Conservation (phyloP, 2,113 vertebrate species). For the Prochilodus magdalenae region DNA sequence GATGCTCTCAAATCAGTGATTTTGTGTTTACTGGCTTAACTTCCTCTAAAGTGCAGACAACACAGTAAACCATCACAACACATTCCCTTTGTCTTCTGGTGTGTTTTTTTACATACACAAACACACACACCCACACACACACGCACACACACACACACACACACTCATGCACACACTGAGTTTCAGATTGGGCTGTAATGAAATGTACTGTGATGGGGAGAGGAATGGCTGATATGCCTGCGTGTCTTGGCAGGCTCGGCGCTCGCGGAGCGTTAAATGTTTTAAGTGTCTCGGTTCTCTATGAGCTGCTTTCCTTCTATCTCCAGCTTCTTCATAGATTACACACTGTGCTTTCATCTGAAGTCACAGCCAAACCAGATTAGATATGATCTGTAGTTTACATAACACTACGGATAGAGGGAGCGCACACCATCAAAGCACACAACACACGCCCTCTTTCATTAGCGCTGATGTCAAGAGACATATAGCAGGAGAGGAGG, state of each 20-base stretch:
- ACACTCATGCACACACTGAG: too few species aligned
- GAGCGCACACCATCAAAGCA: background rate
- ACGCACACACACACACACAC: too few species aligned
- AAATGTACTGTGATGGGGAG: background rate
- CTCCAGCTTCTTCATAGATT: background rate
- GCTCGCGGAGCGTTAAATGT: background rate
- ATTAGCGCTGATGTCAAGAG: background rate
- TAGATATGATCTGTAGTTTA: slow-evolving; percentile 9
- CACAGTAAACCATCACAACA: too few species aligned
- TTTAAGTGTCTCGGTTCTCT: background rate
- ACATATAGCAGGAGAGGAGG: background rate
- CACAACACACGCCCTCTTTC: background rate
- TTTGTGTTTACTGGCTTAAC: too few species aligned
- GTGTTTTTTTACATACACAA: too few species aligned
- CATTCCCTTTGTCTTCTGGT: too few species aligned
- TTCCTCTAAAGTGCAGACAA: too few species aligned
- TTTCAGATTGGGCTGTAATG: too few species aligned
- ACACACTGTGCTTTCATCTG: background rate
- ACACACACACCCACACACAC: too few species aligned
- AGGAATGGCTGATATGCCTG: background rate
- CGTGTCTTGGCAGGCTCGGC: background rate
- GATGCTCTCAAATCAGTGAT: too few species aligned
- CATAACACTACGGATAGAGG: background rate
- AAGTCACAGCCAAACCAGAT: background rate
- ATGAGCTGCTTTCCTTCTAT: background rate